Evolutionary conservation across 2,888 invertebrate genomes (phyloP), one percentile per base, ranked within the genome.

Genomic region (Crepidodera aurea): DNA sequence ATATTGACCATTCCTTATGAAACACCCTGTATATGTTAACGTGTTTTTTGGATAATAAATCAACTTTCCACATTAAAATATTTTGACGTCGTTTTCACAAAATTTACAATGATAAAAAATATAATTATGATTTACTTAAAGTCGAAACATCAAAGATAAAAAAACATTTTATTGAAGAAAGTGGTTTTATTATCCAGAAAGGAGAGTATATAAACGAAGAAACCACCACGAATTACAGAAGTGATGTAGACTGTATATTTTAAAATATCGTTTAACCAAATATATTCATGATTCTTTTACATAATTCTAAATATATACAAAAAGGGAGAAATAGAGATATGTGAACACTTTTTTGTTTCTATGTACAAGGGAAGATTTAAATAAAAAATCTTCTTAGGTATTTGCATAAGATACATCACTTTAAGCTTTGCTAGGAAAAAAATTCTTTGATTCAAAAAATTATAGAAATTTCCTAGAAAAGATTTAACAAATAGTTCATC

Each of bases 281-380:
- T 8, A 40, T 27, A 13, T 42, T 44, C 8, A 42, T 54, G 29
- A 44, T 44, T 44, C 25, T 54, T 32, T 32, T 27, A 10, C 16
- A n/a, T 13, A 13, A 18, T 39, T 25, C 13, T 27, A 27, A 53
- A 29, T 54, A 54, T 54, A 15, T 57, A 57, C 48, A 57, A 25
- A 44, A 50, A 55, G 37, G 37, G 57, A 40, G 50, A 57, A 48
- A 48, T 57, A 48, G 40, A 51, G 56, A 57, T 57, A 57, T 57
- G 57, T 57, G 37, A 57, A 57, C 57, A 57, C 57, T 39, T 48
- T 42, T 22, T n/a, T n/a, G 10, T 34, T 37, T 44, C 29, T 54
- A 54, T 54, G 16, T 57, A 48, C 32, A 57, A 12, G 22, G 7
- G 15, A 57, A 27, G 56, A 46, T 56, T 48, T 2, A 25, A 56